Evolutionary conservation across 2,797 vertebrate genomes (phyloP).

Genomic region (Danio choprae): DNA sequence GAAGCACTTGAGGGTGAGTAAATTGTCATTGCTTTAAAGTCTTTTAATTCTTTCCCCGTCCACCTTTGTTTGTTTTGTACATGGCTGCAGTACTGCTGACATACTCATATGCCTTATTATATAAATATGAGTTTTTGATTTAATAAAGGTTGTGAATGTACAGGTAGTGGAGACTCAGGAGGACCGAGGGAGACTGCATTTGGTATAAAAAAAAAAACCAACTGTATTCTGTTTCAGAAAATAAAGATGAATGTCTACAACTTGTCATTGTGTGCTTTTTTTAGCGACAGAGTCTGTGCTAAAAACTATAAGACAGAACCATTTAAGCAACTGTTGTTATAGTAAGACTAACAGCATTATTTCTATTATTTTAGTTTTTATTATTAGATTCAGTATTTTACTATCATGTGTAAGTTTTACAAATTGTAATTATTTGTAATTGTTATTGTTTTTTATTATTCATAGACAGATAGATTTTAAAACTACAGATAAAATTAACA

Average conservation of each 20-base stretch:
- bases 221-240: conserved; percentile 79
- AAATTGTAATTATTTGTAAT: too few species aligned
- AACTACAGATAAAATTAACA: too few species aligned
- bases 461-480: too few species aligned
- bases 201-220: conserved; percentile 76
- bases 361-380: too few species aligned
- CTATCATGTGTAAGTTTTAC: too few species aligned
- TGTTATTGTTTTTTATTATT: too few species aligned
- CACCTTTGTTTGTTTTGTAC: conserved; percentile 60
- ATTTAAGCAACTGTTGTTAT: too few species aligned
- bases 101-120: conserved; percentile 77
- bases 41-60: not conserved
- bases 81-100: conserved; percentile 74
- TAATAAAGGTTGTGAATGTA: conserved; percentile 66
- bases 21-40: too few species aligned
- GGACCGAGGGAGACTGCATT: conserved; percentile 59
- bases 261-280: not conserved
- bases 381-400: too few species aligned
- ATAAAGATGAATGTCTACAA: conserved; percentile 76
- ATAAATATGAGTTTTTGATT: conserved; percentile 70
- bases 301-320: too few species aligned
- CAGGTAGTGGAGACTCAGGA: conserved; percentile 70
- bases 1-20: too few species aligned
- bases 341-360: too few species aligned
- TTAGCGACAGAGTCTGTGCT: not conserved